phyloP scores from a whole-genome alignment of 1,140 invertebrate genomes.

The Heliothis virescens region DNA sequence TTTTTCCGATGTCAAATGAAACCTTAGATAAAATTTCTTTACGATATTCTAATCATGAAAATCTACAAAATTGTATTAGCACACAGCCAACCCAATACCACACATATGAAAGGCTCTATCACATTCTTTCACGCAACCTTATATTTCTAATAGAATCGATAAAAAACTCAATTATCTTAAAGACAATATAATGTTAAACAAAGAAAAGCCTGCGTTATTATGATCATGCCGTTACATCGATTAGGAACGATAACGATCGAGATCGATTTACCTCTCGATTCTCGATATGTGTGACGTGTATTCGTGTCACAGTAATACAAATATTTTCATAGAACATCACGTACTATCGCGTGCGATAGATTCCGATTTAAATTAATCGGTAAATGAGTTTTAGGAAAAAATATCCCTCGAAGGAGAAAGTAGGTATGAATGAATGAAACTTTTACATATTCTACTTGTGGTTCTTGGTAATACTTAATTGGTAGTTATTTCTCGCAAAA shows the following conservation, averaged over 20 bases:
- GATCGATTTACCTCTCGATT: slow-evolving; percentile 42
- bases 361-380: slow-evolving; percentile 11
- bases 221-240: slow-evolving; percentile 43
- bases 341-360: slow-evolving; percentile 10
- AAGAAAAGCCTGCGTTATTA: not conserved
- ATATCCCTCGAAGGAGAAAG: slow-evolving; percentile 11
- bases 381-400: slow-evolving; percentile 31
- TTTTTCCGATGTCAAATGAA: too few species aligned
- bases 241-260: slow-evolving; percentile 46
- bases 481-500: too few species aligned
- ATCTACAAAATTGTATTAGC: not conserved
- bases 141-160: not conserved
- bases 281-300: slow-evolving; percentile 34
- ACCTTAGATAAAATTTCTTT: too few species aligned
- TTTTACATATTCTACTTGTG: too few species aligned
- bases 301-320: slow-evolving; percentile 37
- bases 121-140: not conserved
- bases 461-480: too few species aligned
- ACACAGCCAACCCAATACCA: not conserved
- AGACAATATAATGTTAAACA: slow-evolving; percentile 20
- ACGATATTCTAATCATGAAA: not conserved
- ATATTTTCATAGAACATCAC: slow-evolving; percentile 36
- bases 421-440: too few species aligned
- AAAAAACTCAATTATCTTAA: slow-evolving; percentile 13
- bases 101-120: not conserved